Evolutionary conservation across 2,113 vertebrate species (phyloP).

Genomic region (Gobius niger): DNA sequence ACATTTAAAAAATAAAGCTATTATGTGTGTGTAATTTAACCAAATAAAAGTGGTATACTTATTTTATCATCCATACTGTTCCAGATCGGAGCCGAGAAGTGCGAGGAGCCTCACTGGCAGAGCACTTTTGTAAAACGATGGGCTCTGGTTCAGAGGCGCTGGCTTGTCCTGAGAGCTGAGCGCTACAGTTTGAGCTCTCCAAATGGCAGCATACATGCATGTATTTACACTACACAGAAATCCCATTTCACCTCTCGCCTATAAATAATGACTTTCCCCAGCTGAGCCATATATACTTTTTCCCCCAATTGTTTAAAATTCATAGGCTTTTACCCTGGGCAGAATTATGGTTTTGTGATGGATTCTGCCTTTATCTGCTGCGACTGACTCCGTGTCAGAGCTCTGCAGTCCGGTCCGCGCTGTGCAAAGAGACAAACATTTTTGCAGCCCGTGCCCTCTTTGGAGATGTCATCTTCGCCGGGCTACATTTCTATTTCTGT

Average conservation of each 20-base stretch:
- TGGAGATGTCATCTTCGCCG: constrained; percentile 50
- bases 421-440: constrained; percentile 57
- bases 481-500: constrained; percentile 55
- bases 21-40: too few relatives aligned
- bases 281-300: constrained; percentile 57
- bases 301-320: constrained; percentile 59
- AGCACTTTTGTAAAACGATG: constrained; percentile 31
- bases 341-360: constrained; percentile 61
- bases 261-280: constrained; percentile 68
- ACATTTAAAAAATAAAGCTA: too few relatives aligned
- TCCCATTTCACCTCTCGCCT: constrained; percentile 63
- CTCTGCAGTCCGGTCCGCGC: constrained; percentile 42
- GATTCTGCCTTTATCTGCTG: constrained; percentile 66
- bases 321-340: constrained; percentile 56
- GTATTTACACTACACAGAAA: constrained; percentile 74
- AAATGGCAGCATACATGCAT: constrained; percentile 35
- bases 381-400: constrained; percentile 57
- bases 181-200: constrained; percentile 41
- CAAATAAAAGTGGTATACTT: too few relatives aligned
- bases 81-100: neutral
- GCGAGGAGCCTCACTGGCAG: constrained; percentile 2
- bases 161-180: constrained; percentile 43
- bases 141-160: constrained; percentile 25
- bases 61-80: too few relatives aligned
- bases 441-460: constrained; percentile 52